Evolutionary conservation across 64 coral and sea anemone species (phyloP).

Genomic region (Stichodactyla mertensii): DNA sequence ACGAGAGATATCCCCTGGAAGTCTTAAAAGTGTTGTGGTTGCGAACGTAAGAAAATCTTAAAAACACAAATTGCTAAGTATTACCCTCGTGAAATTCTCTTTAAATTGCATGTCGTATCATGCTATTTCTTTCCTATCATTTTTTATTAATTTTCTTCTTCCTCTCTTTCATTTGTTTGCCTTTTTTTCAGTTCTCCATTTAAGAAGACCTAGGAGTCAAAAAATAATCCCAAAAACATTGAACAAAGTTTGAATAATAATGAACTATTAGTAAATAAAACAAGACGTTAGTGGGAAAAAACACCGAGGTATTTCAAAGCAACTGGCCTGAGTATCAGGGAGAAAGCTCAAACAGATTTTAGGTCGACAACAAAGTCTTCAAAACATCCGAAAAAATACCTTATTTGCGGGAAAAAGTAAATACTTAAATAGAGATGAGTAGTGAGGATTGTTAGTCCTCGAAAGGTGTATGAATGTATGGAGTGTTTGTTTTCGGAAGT

Average conservation of each 20-base stretch:
- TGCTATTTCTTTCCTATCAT: not conserved
- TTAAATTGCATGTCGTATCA: not conserved
- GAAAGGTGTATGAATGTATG: not conserved
- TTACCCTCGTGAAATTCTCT: not conserved
- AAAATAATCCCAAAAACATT: too few relatives aligned
- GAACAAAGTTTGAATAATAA: too few relatives aligned
- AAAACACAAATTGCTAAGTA: not conserved
- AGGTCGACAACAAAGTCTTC: not conserved
- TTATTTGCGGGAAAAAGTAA: not conserved
- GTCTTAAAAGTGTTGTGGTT: slow-evolving; percentile 16
- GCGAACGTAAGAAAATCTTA: not conserved
- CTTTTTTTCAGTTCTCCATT: not conserved
- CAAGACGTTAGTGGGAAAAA: not conserved
- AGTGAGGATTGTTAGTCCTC: not conserved
- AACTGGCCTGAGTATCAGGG: not conserved
- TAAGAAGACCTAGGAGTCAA: not conserved
- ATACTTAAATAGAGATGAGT: not conserved
- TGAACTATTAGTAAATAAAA: too few relatives aligned
- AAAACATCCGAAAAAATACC: not conserved
- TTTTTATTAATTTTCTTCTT: not conserved
- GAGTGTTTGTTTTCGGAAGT: slow-evolving; percentile 6
- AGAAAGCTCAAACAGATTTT: not conserved
- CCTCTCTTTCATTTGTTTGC: too few relatives aligned
- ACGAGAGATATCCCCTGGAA: not conserved
- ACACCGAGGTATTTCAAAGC: not conserved